Percentiles rank a stretch among this genome's conserved stretches.
These are phyloP conservation scores for Cydia amplana DNA, from an alignment of 1,140 invertebrate genomes.

Conservation along the genomic window DNA sequence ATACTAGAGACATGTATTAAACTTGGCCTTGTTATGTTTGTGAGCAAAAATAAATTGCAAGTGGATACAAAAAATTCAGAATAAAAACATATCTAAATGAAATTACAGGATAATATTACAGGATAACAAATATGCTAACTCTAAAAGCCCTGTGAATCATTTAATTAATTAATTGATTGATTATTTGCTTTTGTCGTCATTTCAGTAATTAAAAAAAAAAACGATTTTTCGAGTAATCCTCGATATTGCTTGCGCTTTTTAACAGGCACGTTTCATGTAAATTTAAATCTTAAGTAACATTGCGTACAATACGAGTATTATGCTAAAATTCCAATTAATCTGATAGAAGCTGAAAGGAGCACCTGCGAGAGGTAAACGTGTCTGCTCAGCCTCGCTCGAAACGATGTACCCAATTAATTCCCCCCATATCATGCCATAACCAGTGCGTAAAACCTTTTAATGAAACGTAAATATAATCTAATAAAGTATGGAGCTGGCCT, in stretches of 20 bases:
- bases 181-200: too few species aligned
- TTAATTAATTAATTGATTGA: too few species aligned
- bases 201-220: too few species aligned
- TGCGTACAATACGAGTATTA: constrained; percentile 4
- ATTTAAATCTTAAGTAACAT: background rate
- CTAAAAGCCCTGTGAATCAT: too few species aligned
- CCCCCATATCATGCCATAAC: constrained; percentile 43
- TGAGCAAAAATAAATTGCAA: too few species aligned
- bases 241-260: background rate
- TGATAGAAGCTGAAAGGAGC: background rate
- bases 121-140: too few species aligned
- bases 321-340: constrained; percentile 30
- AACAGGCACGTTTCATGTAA: background rate
- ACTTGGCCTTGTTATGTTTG: too few species aligned
- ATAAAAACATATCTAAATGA: too few species aligned
- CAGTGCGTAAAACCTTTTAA: constrained; percentile 49
- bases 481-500: constrained; percentile 53
- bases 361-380: constrained; percentile 3
- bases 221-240: background rate
- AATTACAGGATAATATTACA: too few species aligned
- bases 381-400: background rate
- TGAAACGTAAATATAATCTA: constrained; percentile 63
- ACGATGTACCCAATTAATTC: constrained; percentile 32
- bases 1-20: too few species aligned
- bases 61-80: too few species aligned